Conservation (phyloP, 2,113 vertebrate species). For the Albula goreensis region DNA sequence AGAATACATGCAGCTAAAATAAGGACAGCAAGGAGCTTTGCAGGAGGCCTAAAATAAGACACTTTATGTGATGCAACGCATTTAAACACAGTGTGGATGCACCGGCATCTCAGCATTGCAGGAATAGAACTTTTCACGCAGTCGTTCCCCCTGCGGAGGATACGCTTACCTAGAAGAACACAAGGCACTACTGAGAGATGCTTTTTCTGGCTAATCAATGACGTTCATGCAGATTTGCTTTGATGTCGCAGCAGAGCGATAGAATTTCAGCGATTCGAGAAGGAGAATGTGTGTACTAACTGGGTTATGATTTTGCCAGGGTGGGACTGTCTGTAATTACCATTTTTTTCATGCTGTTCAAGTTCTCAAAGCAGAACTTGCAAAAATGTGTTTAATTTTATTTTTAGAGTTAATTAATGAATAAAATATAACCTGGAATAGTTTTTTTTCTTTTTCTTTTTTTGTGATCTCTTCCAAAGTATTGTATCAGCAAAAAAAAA, state of each 20-base stretch:
- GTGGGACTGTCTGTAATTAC: neutral
- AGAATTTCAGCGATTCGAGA: too few species aligned
- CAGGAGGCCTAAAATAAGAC: neutral
- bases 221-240: neutral
- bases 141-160: too few species aligned
- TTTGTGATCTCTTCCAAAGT: conserved; percentile 2
- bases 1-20: neutral
- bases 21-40: neutral
- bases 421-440: conserved; percentile 36
- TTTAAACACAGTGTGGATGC: neutral
- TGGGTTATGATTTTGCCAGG: neutral
- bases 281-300: neutral
- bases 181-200: too few species aligned
- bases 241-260: neutral
- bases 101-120: neutral
- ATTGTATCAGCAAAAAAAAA: conserved; percentile 25
- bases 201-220: too few species aligned
- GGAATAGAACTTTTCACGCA: neutral
- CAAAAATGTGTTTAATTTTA: neutral
- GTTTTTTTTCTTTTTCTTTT: conserved; percentile 14
- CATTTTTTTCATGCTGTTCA: neutral
- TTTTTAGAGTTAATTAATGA: conserved; percentile 33
- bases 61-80: too few species aligned
- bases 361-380: neutral
- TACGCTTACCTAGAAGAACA: too few species aligned